Base-by-base conservation (phyloP, 2,113 vertebrate genomes). In the Tetrax tetrax region DNA sequence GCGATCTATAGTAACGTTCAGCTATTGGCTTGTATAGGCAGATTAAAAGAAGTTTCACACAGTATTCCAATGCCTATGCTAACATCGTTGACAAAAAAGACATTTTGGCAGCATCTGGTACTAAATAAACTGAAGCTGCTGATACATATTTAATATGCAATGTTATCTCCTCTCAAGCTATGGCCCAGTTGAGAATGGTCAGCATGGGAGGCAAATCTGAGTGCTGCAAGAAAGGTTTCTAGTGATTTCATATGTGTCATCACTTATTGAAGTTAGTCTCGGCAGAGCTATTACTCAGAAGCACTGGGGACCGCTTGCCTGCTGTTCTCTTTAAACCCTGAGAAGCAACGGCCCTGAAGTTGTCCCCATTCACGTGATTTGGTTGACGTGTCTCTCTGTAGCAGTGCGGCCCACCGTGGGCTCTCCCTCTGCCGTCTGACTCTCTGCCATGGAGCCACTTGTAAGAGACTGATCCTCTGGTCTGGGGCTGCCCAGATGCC, bases 351-450 rank as follows among this genome's bases (percentile, higher is more conserved):
- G 57, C 33, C 68, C 47, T 19, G 22, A 53, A n/a, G 41, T 8
- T 33, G 69, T 19, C 47, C 17, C 28, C 12, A 11, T 4, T 28
- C 2, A 1, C 0, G 0, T 7, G 10, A 23, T 63, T 51, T 31
- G 33, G 64, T 1, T 69, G 38, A 64, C 0, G 1, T 38, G 78
- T 54, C 38, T 43, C 51, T 56, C 51, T 9, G 35, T 3, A 70
- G 47, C n/a, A 64, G 37, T 4, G 10, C 10, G 41, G 25, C 14
- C 38, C 33, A 33, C 2, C 1, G 1, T 5, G 41, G 56, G 54
- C 17, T 54, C 11, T 12, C 16, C 14, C 41, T 61, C 33, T 43
- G 31, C 41, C 2, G 2, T 12, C 9, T 41, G 38, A 24, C n/a
- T 47, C 41, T 43, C 35, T 64, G 31, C 57, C 12, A 12, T 1